Percentiles rank a stretch among this genome's conserved stretches.
These are phyloP conservation scores for Matsumyia berberina DNA, from an alignment of 2,888 invertebrate genomes.

Conservation along the genomic window DNA sequence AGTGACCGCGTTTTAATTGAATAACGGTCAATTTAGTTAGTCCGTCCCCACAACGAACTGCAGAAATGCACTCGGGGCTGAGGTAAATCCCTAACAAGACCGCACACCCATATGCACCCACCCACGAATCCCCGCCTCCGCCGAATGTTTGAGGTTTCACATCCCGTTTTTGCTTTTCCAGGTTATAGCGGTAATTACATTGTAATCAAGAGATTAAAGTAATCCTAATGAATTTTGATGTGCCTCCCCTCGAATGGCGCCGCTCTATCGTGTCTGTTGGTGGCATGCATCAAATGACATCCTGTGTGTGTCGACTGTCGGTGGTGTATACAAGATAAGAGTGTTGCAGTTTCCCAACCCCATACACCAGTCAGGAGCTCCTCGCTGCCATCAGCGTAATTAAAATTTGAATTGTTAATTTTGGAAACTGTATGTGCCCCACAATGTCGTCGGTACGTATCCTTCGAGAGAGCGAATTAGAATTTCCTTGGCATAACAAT, in stretches of 20 bases:
- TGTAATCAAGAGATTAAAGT: constrained; percentile 5
- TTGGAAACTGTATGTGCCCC: constrained; percentile 3
- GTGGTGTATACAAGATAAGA: background rate
- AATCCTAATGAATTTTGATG: background rate
- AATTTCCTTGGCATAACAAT: constrained; percentile 58
- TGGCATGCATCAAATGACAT: constrained; percentile 1
- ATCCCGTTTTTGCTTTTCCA: background rate
- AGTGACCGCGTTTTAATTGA: background rate
- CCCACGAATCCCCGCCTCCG: background rate
- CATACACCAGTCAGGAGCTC: too few relatives aligned
- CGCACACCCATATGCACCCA: background rate
- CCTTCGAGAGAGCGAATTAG: constrained; percentile 32
- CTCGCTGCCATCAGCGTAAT: constrained; percentile 54
- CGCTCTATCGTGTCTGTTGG: background rate
- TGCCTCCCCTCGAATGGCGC: too few relatives aligned
- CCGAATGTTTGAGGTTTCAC: background rate
- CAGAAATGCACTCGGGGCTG: too few relatives aligned
- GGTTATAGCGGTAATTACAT: constrained; percentile 5
- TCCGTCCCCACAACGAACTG: background rate
- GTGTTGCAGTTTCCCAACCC: constrained; percentile 6
- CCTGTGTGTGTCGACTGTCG: background rate
- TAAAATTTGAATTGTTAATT: constrained; percentile 74
- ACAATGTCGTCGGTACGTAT: too few relatives aligned
- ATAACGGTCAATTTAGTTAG: background rate
- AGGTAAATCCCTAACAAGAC: too few relatives aligned